Evolutionary conservation across 2,888 invertebrate genomes (phyloP), one percentile per base, ranked within the genome.

Genomic region (Zootermopsis nevadensis): DNA sequence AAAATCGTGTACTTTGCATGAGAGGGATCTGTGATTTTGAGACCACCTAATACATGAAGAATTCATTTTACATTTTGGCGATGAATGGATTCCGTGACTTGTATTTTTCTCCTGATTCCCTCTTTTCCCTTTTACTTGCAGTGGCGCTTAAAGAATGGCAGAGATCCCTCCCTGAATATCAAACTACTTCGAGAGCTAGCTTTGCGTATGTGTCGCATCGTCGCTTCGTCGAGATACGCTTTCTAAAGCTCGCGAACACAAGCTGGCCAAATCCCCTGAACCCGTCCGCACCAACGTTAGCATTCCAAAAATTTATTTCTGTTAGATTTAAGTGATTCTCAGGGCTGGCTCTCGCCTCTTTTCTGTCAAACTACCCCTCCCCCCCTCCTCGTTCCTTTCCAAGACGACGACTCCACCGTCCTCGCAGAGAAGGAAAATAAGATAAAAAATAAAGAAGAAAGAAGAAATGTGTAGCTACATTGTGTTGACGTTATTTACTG

Each of bases 161-260:
- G 72, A 74, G 67, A 80, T 79, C 83, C 80, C 69, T 83, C 83
- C 67, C 80, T 83, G 83, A 69, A 83, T 83, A 83, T 83, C 79
- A 83, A 80, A 72, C 80, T 80, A 72, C 80, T 80, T 67, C 24
- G 42, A n/a, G 74, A 74, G 35, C 33, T 38, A 38, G 77, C 79
- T 83, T 83, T 83, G 83, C 83, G 80, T 83, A 83, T 83, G 83
- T 83, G 83, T 83, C 80, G 83, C 69, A 69, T 55, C 35, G 66
- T 60, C 74, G 48, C 31, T 0, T 48, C 48, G n/a, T 7, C 22
- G 30, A 48, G 42, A 55, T 69, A 33, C 33, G 31, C 31, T 0
- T 30, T 1, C 30, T 30, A 66, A 66, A n/a, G 27, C 66, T 2
- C n/a, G 2, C 22, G 19, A 31, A 69, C 69, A 69, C 69, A 31